phyloP scores from a whole-genome alignment of 35 echinoderm and acorn worm species.

The Stichopus chloronotus region DNA sequence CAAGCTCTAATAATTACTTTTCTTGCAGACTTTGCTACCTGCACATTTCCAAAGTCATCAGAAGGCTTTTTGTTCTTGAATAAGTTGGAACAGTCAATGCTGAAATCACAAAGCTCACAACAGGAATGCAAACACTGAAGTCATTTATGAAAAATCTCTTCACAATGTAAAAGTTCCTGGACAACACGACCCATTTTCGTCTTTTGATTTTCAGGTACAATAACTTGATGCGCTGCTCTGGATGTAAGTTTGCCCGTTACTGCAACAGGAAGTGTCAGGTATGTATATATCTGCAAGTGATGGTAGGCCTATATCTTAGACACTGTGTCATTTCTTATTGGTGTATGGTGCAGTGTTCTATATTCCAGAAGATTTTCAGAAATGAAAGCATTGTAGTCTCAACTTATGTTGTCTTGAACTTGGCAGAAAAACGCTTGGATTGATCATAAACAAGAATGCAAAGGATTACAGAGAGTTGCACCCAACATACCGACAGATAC shows the following conservation, averaged over 20 bases:
- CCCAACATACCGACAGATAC: conserved; percentile 56
- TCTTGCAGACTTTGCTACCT: no score
- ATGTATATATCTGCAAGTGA: background rate
- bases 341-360: background rate
- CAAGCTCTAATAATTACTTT: no score
- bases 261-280: conserved; percentile 58
- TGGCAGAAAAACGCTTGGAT: conserved; percentile 58
- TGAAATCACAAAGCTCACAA: no score
- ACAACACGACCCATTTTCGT: background rate
- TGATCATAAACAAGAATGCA: conserved; percentile 59
- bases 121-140: no score
- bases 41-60: no score
- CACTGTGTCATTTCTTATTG: background rate
- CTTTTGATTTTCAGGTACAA: conserved; percentile 8
- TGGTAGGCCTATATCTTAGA: no score
- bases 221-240: conserved; percentile 31
- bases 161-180: no score
- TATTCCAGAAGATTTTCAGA: no score
- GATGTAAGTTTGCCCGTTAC: conserved; percentile 58
- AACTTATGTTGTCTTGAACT: background rate
- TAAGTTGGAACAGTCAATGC: no score
- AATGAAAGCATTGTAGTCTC: no score
- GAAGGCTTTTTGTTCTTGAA: no score
- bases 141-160: no score
- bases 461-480: conserved; percentile 49